Evolutionary conservation across 2,888 invertebrate species (phyloP).

Genomic region (Antitype chi): DNA sequence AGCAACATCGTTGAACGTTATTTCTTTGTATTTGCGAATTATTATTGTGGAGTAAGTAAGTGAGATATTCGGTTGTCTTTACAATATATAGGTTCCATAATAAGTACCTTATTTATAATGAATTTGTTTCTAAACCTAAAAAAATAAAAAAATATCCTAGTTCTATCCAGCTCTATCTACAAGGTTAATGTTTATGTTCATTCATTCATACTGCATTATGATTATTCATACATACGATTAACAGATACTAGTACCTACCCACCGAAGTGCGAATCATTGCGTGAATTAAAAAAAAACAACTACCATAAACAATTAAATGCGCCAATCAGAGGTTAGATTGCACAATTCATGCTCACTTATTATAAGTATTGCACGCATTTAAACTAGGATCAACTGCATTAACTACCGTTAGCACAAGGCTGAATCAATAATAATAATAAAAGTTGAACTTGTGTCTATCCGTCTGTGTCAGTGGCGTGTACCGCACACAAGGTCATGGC

Average conservation of each 20-base stretch:
- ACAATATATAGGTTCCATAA: not conserved
- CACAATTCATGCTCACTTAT: conserved; percentile 19
- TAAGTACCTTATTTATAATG: not conserved
- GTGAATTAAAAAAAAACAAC: conserved; percentile 23
- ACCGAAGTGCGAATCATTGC: not conserved
- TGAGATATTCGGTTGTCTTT: conserved; percentile 25
- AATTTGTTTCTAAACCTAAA: not conserved
- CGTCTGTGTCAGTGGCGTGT: conserved; percentile 60
- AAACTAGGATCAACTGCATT: conserved; percentile 55
- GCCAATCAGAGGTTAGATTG: conserved; percentile 36
- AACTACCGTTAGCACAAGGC: conserved; percentile 71
- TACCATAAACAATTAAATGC: conserved; percentile 14
- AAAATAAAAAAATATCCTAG: not conserved
- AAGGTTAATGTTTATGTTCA: not conserved
- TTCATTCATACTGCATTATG: not conserved
- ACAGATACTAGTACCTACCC: not conserved
- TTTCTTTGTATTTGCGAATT: conserved; percentile 41
- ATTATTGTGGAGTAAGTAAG: conserved; percentile 18
- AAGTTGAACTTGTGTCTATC: conserved; percentile 76
- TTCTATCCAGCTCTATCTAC: not conserved
- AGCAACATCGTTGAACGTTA: conserved; percentile 28
- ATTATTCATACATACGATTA: conserved; percentile 13
- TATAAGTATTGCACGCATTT: conserved; percentile 31
- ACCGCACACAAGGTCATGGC: conserved; percentile 64
- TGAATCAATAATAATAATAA: conserved; percentile 79